Evolutionary conservation across 1,140 invertebrate genomes (phyloP).

Genomic region (Eufriesea mexicana): DNA sequence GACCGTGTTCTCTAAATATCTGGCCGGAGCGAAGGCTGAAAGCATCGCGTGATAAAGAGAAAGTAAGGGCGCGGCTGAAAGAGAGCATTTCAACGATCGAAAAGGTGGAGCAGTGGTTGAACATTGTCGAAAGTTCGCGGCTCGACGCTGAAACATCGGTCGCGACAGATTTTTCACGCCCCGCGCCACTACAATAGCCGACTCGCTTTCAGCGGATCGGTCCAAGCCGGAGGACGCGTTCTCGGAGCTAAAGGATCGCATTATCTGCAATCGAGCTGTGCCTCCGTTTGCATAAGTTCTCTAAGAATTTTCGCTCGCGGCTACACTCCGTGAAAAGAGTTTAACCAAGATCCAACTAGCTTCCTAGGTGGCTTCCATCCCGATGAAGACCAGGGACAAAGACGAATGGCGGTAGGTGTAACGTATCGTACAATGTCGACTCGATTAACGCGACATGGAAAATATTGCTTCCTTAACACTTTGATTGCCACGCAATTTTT

Average conservation of each 20-base stretch:
- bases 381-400: no score
- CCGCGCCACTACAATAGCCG: slow-evolving; percentile 9
- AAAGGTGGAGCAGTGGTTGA: not conserved
- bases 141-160: not conserved
- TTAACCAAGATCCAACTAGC: not conserved
- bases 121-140: not conserved
- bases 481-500: no score
- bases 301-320: not conserved
- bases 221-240: slow-evolving; percentile 11
- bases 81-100: not conserved
- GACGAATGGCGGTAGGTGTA: not conserved
- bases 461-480: not conserved
- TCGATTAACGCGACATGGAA: not conserved
- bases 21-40: not conserved
- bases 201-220: slow-evolving; percentile 53
- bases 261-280: not conserved
- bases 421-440: not conserved
- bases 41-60: not conserved
- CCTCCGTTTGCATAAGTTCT: slow-evolving; percentile 23
- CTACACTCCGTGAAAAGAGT: no score
- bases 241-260: slow-evolving; percentile 37
- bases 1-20: not conserved
- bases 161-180: slow-evolving; percentile 24
- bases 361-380: not conserved
- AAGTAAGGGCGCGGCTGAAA: not conserved